Evolutionary conservation across 2,888 invertebrate genomes (phyloP), one percentile per base, ranked within the genome.

Genomic region (Falcaria lacertinaria): DNA sequence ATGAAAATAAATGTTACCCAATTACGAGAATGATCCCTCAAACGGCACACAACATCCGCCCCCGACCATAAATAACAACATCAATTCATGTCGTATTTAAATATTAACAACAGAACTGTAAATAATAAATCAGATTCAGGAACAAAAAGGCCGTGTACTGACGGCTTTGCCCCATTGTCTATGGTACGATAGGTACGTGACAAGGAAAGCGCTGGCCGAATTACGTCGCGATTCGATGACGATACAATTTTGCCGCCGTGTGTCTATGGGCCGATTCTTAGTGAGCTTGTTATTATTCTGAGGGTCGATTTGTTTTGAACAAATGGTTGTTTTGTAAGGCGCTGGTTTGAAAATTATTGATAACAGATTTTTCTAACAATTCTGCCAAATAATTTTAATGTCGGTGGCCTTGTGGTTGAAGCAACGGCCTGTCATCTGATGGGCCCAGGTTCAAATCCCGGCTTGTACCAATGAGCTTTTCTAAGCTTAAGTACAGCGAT

Each of bases 181-280:
- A 62, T 69, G 69, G 72, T 57, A 81, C 84, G 84, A 83, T 83
- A 69, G 69, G 72, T 57, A 81, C 84, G 84, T 84, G 84, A 69
- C 76, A 57, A 33, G 47, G 81, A 76, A 81, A 74, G 63, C 68
- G 60, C 57, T 60, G 54, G 64, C 62, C 64, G 86, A 58, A 85
- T 87, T 87, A 87, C 66, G 61, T 51, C 48, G 48, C 46, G 57
- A 60, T 62, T 54, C 56, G 60, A 64, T 64, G 64, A 58, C 66
- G 62, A 65, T 68, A 69, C 22, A 22, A 37, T 15, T 15, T 22
- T 36, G 36, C 36, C 36, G 37, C 37, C 37, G 22, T 11, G 35
- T 35, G 13, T 6, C 11, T 16, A 13, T 17, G 11, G 13, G 35
- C 35, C 11, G 19, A n/a, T n/a, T n/a, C n/a, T n/a, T n/a, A n/a